phyloP scores from a whole-genome alignment of 2,797 vertebrate species.

The Ceryle rudis region DNA sequence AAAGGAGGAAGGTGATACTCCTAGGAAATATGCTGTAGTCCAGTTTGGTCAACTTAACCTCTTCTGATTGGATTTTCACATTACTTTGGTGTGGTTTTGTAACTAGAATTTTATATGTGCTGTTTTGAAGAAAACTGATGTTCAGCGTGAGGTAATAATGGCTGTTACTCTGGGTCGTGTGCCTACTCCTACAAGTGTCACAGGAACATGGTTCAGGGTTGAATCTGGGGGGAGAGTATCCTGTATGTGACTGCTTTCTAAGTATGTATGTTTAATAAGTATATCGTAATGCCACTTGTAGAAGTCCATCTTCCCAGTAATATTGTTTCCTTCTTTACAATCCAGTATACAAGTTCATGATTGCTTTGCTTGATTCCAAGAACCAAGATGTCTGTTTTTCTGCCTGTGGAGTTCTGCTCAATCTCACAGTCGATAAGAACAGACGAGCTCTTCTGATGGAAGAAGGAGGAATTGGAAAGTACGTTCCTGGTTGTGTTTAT shows the following conservation, averaged over 20 bases:
- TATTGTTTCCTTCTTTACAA: neutral
- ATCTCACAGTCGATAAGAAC: constrained; percentile 87
- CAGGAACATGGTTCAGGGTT: neutral
- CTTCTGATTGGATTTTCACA: neutral
- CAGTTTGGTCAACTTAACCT: neutral
- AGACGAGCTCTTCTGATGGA: constrained; percentile 80
- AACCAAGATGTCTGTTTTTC: constrained; percentile 91
- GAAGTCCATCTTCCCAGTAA: neutral
- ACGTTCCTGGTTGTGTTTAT: constrained; percentile 64
- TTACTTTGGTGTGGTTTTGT: neutral
- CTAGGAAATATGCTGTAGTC: neutral
- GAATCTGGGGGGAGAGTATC: neutral
- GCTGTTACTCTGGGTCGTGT: neutral
- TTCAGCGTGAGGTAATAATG: neutral
- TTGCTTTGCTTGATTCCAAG: constrained; percentile 90
- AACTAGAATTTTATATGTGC: neutral
- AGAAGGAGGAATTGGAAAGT: constrained; percentile 88
- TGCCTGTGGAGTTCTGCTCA: constrained; percentile 94
- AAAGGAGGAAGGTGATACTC: neutral
- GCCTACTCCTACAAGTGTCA: neutral
- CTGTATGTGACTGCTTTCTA: neutral
- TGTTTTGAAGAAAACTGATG: neutral
- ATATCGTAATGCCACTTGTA: neutral
- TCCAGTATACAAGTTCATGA: constrained; percentile 90
- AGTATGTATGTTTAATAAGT: neutral